These are phyloP conservation scores for Stegana nigrithorax DNA, from an alignment of 2,888 invertebrate genomes.

Conservation along the genomic window DNA sequence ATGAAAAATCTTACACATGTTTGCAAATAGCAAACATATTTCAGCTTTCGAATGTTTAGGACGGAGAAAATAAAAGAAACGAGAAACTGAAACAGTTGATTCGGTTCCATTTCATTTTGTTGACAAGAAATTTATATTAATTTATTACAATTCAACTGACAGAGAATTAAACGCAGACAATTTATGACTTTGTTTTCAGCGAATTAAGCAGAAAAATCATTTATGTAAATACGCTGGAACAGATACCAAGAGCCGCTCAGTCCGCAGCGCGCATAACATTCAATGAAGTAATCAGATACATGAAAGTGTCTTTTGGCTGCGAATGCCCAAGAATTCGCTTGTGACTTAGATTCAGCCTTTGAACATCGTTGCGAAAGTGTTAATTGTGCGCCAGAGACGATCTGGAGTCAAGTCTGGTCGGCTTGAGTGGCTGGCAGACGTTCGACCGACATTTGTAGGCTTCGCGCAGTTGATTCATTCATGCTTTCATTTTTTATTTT, in stretches of 20 bases:
- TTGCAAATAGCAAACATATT: no score
- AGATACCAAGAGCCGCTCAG: background rate
- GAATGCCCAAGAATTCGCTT: background rate
- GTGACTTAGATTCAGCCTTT: background rate
- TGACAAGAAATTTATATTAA: constrained; percentile 67
- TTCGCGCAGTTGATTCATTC: background rate
- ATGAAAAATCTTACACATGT: no score
- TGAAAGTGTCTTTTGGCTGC: background rate
- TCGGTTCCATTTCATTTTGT: no score
- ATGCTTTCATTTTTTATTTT: background rate
- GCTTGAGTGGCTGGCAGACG: no score
- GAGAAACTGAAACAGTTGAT: no score
- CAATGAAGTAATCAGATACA: background rate
- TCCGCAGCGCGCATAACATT: background rate
- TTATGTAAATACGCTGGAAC: constrained; percentile 48
- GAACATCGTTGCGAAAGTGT: background rate
- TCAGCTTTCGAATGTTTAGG: no score
- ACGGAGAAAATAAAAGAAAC: no score
- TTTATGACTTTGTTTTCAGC: constrained; percentile 65
- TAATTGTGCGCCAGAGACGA: constrained; percentile 7
- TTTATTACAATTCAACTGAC: constrained; percentile 66
- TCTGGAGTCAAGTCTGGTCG: background rate
- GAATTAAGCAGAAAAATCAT: constrained; percentile 46
- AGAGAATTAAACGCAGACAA: constrained; percentile 66
- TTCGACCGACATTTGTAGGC: background rate